Base-by-base conservation (phyloP, 2,113 vertebrate species). In the Gavia stellata region DNA sequence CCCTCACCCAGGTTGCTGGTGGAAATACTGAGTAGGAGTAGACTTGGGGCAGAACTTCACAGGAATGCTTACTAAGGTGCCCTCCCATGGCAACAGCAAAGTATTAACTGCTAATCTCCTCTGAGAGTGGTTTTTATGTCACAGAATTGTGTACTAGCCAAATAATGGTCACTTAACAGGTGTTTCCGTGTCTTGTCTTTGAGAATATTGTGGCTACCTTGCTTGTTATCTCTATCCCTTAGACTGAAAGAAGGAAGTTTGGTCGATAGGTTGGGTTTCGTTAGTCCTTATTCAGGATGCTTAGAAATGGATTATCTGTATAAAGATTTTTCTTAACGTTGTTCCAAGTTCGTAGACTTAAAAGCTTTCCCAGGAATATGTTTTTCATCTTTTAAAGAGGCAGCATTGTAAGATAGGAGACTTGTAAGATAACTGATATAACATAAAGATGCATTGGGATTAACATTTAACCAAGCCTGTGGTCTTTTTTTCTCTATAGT, bases 1-100 rank as follows among this genome's bases (percentile, higher is more conserved):
- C 25, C 14, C 65, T 71, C 23, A 1, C 23, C n/a, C 29, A 3
- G 38, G 21, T 0, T 19, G 44, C 3, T 29, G 44, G 6, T 38
- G 71, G 25, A 21, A 53, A 3, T 6, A 3, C 38, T 1, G 28
- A 34, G 24, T 1, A n/a, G 44, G 42, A 45, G 12, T 2, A 47
- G 52, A 16, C 14, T 26, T 1, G 18, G 47, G 61, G 7, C 40
- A 66, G 24, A 45, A n/a, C 29, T 16, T 42, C 8, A 3, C 14
- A 38, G 56, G 4, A 77, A 4, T 6, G 23, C 13, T 55, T 12
- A 21, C 13, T 7, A 10, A 67, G 21, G 7, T 34, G 15, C 38
- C 10, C 11, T 72, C 34, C 21, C 14, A 1, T 33, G 18, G 34
- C 42, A 34, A 28, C 26, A 34, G 28, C 40, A 6, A 29, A 25